Evolutionary conservation across 2,888 invertebrate species (phyloP), one percentile per base, ranked within the genome.

Genomic region (Melanophora roralis): DNA sequence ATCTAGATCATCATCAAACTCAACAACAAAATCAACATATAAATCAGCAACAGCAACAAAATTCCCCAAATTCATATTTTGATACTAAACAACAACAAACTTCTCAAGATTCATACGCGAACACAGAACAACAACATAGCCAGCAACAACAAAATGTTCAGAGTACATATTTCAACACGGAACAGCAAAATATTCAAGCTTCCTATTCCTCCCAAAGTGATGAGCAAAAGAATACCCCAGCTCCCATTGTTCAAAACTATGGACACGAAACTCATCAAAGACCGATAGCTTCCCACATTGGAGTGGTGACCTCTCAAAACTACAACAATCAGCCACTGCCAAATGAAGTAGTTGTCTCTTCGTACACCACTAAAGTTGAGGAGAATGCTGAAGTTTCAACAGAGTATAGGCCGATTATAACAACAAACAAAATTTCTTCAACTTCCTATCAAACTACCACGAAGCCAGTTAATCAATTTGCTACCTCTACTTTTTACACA

Each of bases 291-390:
- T 84, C 87, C 0, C 85, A 87, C 69, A 83, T 85, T 9, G 87
- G 86, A 40, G 83, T 87, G 83, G 85, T 87, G 0, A 86, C 87
- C 19, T 84, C 88, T 72, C 88, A 89, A 51, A 85, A 83, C 69
- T 87, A 87, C 69, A 85, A 82, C 8, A 82, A 83, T 0, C 67
- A 65, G 19, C 64, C 82, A 19, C 67, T 83, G 55, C 88, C 88
- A 1, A 81, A 85, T 8, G 88, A 88, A 60, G 88, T 88, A 2
- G 84, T 86, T 0, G 86, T 88, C 0, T 87, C 87, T 1, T 88
- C 88, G 11, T 85, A 88, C 27, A 85, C 88, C 21, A 88, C 88
- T 34, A 84, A 86, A 76, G 84, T 88, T 6, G 86, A 87, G 72
- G 86, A 85, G 57, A 84, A 85, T 14, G 77, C 81, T 0, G 81